Evolutionary conservation across 1,140 invertebrate genomes (phyloP), one percentile per base, ranked within the genome.

Genomic region (Armadillidium nasatum): DNA sequence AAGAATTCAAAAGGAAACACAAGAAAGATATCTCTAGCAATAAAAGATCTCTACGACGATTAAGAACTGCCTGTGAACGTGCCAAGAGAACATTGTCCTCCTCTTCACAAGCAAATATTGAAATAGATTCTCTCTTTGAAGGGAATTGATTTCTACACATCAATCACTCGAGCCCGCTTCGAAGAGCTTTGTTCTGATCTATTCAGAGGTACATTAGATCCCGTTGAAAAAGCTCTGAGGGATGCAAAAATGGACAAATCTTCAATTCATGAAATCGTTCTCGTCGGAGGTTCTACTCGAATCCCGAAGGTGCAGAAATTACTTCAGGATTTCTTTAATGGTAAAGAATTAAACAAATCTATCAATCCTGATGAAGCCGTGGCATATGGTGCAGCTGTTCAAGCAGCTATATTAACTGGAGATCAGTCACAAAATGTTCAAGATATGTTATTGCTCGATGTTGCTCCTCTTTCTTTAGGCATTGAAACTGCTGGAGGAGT

Each of bases 271-370:
- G 92, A 94, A 78, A 89, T 94, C 7, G 91, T 93, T 2, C 86
- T 94, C 11, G 92, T 93, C 21, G 92, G 92, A 21, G 92, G 92
- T n/a, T 93, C 91, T 0, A 93, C 90, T 13, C 87, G 92, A 73
- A 90, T 91, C 77, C 89, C 89, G 6, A 89, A 89, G 82, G 86
- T 91, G 72, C 89, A 90, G 83, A 87, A 86, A 83, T 87, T 97
- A 68, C 87, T 97, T 54, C 92, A 96, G 83, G 94, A 97, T 84
- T 96, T 96, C 88, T 98, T 92, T 84, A 88, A 89, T 80, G 90
- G 90, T 0, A 91, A 90, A 79, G 88, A 90, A 78, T n/a, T 91
- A 50, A 91, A 98, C 87, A 95, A 98, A 82, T 91, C 91, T 33
- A 95, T 72, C 85, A 85, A 33, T 33, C 79, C 84, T 83, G 33